phyloP scores from a whole-genome alignment of 2,888 invertebrate species.

The Dolichopus griseipennis region DNA sequence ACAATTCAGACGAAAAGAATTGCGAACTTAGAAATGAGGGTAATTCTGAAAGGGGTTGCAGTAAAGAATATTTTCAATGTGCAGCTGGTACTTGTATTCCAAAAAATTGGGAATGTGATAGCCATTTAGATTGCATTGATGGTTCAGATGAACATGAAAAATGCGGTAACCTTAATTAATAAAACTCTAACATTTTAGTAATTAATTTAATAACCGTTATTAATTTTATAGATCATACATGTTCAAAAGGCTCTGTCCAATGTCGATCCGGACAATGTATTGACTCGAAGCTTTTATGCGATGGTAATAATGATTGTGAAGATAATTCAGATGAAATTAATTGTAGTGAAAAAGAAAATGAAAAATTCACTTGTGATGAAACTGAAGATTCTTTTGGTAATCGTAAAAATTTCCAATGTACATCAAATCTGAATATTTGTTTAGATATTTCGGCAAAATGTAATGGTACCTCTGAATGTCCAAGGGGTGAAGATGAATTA shows the following conservation, averaged over 20 bases:
- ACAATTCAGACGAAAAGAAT: slow-evolving; percentile 48
- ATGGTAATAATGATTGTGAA: slow-evolving; percentile 51
- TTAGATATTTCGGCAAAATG: slow-evolving; percentile 46
- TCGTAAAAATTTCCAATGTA: slow-evolving; percentile 34
- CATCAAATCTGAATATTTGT: slow-evolving; percentile 33
- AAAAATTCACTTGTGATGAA: slow-evolving; percentile 43
- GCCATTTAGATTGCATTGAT: slow-evolving; percentile 65
- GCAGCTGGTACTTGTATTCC: slow-evolving; percentile 60
- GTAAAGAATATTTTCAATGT: slow-evolving; percentile 52
- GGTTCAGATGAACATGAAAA: slow-evolving; percentile 61
- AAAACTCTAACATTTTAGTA: not conserved
- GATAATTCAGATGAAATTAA: slow-evolving; percentile 49
- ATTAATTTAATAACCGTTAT: no score
- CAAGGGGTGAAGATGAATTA: slow-evolving; percentile 61
- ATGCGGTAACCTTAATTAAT: slow-evolving; percentile 34
- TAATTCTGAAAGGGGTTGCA: slow-evolving; percentile 34
- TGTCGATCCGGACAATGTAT: slow-evolving; percentile 51
- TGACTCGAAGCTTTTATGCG: slow-evolving; percentile 47
- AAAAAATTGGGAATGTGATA: slow-evolving; percentile 60
- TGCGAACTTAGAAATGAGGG: slow-evolving; percentile 33
- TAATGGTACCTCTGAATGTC: slow-evolving; percentile 59
- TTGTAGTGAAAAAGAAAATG: slow-evolving; percentile 34
- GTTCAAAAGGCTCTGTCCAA: slow-evolving; percentile 33
- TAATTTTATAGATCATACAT: slow-evolving; percentile 18
- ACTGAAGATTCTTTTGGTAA: slow-evolving; percentile 23